Percentiles rank a stretch among this genome's conserved stretches.
Evolutionary conservation across 2,797 vertebrate species (phyloP).

Genomic region (Trachurus trachurus): DNA sequence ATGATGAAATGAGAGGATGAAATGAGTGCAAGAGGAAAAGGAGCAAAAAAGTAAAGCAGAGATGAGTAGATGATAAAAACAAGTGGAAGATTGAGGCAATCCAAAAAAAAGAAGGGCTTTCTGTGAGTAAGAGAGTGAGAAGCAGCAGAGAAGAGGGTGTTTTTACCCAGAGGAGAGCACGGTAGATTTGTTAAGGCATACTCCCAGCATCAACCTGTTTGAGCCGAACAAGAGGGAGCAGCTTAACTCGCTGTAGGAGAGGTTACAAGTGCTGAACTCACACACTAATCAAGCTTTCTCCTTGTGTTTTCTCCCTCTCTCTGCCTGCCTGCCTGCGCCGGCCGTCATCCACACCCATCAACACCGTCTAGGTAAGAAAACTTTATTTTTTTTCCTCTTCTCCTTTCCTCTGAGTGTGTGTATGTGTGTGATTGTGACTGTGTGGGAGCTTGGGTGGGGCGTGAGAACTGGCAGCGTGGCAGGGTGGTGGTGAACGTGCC

Average conservation of each 20-base stretch:
- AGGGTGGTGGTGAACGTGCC: slow-evolving; percentile 36
- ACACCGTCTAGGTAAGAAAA: slow-evolving; percentile 78
- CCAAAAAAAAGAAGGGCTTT: slow-evolving; percentile 17
- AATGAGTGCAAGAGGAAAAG: slow-evolving; percentile 22
- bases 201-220: slow-evolving; percentile 62
- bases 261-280: slow-evolving; percentile 63
- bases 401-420: neutral
- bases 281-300: slow-evolving; percentile 73
- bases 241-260: slow-evolving; percentile 65
- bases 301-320: slow-evolving; percentile 57
- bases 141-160: slow-evolving; percentile 20
- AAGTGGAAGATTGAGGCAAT: slow-evolving; percentile 31
- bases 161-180: slow-evolving; percentile 47
- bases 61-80: slow-evolving; percentile 18
- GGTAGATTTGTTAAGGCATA: slow-evolving; percentile 68
- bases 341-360: slow-evolving; percentile 42
- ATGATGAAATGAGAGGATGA: slow-evolving; percentile 38
- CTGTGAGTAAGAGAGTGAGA: slow-evolving; percentile 28
- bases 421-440: slow-evolving; percentile 6
- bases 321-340: slow-evolving; percentile 22
- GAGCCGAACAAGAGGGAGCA: slow-evolving; percentile 68
- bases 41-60: slow-evolving; percentile 5
- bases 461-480: slow-evolving; percentile 73
- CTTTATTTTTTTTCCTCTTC: neutral
- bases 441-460: slow-evolving; percentile 59